Base-by-base conservation (phyloP, 2,113 vertebrate genomes). In the Oryzias celebensis region DNA sequence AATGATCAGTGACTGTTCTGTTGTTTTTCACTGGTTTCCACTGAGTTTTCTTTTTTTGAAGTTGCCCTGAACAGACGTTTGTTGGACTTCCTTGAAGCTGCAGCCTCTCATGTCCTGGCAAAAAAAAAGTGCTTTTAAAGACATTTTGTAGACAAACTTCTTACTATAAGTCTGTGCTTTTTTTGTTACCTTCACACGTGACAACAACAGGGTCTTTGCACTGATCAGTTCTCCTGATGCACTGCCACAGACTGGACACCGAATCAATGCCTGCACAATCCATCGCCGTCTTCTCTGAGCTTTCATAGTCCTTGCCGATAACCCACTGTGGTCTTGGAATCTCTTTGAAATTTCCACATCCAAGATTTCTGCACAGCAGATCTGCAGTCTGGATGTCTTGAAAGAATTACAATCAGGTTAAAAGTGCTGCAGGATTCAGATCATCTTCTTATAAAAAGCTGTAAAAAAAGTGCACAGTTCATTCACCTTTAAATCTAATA, bases 181-280 rank as follows among this genome's bases (percentile, higher is more conserved):
- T 36, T 65, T 8, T 31, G 14, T 58, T 81, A 89, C 89, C 26
- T 56, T 16, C 7, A 23, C 90, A 91, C n/a, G 56, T 52, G 31
- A 90, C 80, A 4, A 18, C 10, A 0, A 50, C 79, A 22, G 60
- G 57, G 0, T 5, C 0, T 0, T 0, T 0, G 46, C 84, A 88
- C 36, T 0, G 0, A 0, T 0, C 0, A 0, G 4, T 0, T 12
- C 14, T 14, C 0, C 3, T 48, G 1, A 14, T 71, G 71, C 89
- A 90, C 48, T 89, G 82, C 90, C 89, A 91, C 18, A 78, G 63
- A 17, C 73, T 14, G 0, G 6, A 0, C 1, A 65, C 6, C 0
- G 16, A 0, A 0, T 1, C 0, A 1, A 59, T 50, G 22, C 0
- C 69, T 18, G 0, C 1, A 52, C 71, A 89, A 0, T 23, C 1